These are phyloP conservation scores for Polietes domitor DNA, from an alignment of 2,888 invertebrate genomes.

Conservation along the genomic window DNA sequence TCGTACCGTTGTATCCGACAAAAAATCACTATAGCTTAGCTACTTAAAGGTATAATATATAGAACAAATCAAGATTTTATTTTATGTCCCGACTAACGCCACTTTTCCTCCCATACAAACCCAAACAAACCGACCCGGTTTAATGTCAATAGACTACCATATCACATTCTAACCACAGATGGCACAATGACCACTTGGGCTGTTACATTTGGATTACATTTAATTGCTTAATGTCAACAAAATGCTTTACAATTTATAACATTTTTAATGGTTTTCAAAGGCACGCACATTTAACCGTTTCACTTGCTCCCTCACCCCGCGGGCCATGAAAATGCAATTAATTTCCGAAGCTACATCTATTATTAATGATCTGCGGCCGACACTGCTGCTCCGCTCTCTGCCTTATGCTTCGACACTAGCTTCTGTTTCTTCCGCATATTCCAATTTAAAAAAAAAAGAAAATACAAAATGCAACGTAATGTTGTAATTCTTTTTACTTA, in stretches of 20 bases:
- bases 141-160: too few species aligned
- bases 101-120: too few species aligned
- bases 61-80: too few species aligned
- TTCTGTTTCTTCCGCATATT: background rate
- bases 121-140: too few species aligned
- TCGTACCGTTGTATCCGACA: too few species aligned
- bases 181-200: background rate
- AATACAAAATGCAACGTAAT: conserved; percentile 23
- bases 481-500: background rate
- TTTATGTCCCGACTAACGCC: too few species aligned
- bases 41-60: too few species aligned
- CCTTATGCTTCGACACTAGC: background rate
- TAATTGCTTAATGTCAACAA: conserved; percentile 17
- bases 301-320: background rate
- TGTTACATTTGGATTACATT: background rate
- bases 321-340: background rate
- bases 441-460: conserved; percentile 5
- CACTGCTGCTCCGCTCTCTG: background rate
- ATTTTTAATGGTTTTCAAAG: background rate
- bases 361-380: background rate
- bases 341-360: conserved; percentile 10
- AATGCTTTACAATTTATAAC: conserved; percentile 11
- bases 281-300: background rate
- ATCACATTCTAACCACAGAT: background rate
- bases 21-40: too few species aligned